Percentiles rank a stretch among this genome's conserved stretches.
These are phyloP conservation scores for Esox niger DNA, from an alignment of 2,113 vertebrate genomes.

Conservation along the genomic window DNA sequence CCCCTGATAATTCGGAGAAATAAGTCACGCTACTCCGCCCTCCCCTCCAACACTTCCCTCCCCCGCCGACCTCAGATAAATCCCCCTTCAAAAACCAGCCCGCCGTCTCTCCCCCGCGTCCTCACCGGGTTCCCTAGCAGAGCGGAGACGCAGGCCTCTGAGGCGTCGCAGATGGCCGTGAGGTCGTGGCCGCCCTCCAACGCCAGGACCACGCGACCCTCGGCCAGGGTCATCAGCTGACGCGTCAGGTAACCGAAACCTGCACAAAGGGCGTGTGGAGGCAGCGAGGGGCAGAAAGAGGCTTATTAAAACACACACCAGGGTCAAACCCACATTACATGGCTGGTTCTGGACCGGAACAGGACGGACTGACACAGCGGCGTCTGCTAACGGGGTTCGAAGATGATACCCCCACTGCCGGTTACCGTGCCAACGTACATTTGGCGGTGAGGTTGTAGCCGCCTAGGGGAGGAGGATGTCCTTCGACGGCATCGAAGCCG, in stretches of 20 bases:
- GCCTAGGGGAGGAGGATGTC: slow-evolving; percentile 89
- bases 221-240: slow-evolving; percentile 89
- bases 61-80: background rate
- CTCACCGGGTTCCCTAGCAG: slow-evolving; percentile 88
- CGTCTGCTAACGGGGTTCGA: no score
- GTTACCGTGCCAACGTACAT: slow-evolving; percentile 67
- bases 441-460: slow-evolving; percentile 92
- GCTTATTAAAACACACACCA: no score
- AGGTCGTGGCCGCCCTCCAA: slow-evolving; percentile 76
- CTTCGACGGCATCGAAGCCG: slow-evolving; percentile 93
- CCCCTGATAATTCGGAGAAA: no score
- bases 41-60: slow-evolving; percentile 8
- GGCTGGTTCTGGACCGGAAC: background rate
- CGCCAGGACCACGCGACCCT: slow-evolving; percentile 85
- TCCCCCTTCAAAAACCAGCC: background rate
- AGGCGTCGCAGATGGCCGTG: slow-evolving; percentile 77
- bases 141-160: slow-evolving; percentile 88
- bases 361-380: no score
- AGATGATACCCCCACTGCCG: no score
- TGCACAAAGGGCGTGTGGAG: slow-evolving; percentile 40
- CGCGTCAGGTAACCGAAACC: slow-evolving; percentile 91
- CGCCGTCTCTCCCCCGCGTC: background rate
- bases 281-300: background rate
- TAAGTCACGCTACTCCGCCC: background rate
- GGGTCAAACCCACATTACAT: no score